These are phyloP conservation scores for Myopa tessellatipennis DNA, from an alignment of 2,888 invertebrate species.

Conservation along the genomic window DNA sequence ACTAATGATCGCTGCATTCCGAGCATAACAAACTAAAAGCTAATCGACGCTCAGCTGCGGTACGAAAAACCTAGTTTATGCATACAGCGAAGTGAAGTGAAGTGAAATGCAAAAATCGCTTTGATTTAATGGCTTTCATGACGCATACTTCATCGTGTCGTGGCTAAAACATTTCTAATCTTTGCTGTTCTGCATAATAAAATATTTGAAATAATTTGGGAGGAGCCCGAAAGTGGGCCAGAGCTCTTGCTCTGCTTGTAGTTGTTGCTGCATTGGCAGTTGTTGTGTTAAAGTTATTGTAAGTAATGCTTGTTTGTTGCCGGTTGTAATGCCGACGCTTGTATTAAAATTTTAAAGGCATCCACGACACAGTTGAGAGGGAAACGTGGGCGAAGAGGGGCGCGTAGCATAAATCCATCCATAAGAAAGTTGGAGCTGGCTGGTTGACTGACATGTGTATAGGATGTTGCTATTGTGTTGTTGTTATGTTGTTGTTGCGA, in stretches of 20 bases:
- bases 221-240: constrained; percentile 10
- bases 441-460: no score
- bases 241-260: not conserved
- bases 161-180: not conserved
- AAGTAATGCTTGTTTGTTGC: not conserved
- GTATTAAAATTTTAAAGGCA: no score
- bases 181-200: not conserved
- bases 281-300: not conserved
- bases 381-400: no score
- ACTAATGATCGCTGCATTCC: constrained; percentile 29
- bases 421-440: no score
- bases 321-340: no score
- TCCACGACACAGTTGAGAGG: no score
- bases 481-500: no score
- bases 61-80: not conserved
- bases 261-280: constrained; percentile 2
- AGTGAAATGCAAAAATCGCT: not conserved
- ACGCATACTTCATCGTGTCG: not conserved
- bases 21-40: not conserved
- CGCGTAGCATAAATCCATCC: no score
- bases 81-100: no score
- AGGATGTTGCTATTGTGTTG: no score
- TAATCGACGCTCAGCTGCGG: not conserved
- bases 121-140: constrained; percentile 10
- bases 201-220: constrained; percentile 9